phyloP scores from a whole-genome alignment of 35 echinoderm and acorn worm genomes.

The Strongylocentrotus purpuratus region DNA sequence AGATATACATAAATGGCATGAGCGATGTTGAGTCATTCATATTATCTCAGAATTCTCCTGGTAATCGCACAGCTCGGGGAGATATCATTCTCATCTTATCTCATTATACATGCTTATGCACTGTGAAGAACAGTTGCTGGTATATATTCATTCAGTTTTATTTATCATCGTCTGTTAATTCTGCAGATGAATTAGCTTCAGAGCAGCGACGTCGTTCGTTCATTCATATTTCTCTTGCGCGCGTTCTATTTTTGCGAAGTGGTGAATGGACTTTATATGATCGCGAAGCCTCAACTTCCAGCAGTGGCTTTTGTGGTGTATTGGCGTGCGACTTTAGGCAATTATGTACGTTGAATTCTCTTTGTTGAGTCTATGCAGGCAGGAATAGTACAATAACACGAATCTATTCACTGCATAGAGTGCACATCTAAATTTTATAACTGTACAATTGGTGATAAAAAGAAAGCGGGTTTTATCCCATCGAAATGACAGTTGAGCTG shows the following conservation, averaged over 20 bases:
- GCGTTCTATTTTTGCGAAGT: background rate
- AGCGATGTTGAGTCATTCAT: background rate
- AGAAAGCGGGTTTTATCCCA: background rate
- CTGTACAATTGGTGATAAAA: background rate
- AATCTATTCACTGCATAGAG: background rate
- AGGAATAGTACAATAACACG: background rate
- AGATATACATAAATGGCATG: background rate
- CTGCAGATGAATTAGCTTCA: background rate
- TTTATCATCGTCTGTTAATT: background rate
- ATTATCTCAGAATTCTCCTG: background rate
- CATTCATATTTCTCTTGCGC: background rate
- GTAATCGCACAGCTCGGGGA: background rate
- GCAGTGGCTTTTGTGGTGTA: conserved; percentile 1
- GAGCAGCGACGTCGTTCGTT: background rate
- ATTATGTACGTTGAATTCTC: background rate
- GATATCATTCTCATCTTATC: background rate
- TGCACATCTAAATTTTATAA: background rate
- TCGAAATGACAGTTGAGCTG: background rate
- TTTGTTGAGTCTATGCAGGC: background rate
- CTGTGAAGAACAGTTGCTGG: background rate
- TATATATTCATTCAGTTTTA: background rate
- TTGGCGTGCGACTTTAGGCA: background rate
- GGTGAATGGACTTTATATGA: background rate
- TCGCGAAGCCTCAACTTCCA: background rate
- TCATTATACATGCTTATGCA: background rate